phyloP scores from a whole-genome alignment of 2,888 invertebrate genomes.

The Cantharis lateralis region DNA sequence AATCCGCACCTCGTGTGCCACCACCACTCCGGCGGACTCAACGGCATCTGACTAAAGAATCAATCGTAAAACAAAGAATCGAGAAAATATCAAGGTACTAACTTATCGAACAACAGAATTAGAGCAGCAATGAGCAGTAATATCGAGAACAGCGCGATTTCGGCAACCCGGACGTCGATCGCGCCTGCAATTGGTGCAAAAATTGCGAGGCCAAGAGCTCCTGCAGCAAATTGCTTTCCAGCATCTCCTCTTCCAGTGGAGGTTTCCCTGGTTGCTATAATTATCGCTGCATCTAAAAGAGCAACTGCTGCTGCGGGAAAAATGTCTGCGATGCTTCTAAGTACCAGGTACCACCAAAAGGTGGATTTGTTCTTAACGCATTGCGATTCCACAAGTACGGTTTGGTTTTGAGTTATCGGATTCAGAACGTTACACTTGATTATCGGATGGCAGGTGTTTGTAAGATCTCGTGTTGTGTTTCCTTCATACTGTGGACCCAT shows the following conservation, averaged over 20 bases:
- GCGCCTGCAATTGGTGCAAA: constrained; percentile 65
- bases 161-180: constrained; percentile 58
- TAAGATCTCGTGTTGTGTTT: constrained; percentile 47
- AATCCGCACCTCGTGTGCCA: constrained; percentile 82
- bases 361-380: constrained; percentile 71
- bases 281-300: constrained; percentile 73
- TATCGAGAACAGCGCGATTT: constrained; percentile 59
- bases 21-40: constrained; percentile 86
- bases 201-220: constrained; percentile 73
- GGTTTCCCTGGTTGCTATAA: constrained; percentile 82
- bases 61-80: not conserved
- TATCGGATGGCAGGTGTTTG: constrained; percentile 64
- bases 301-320: constrained; percentile 76
- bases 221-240: constrained; percentile 77
- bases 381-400: constrained; percentile 70
- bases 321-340: constrained; percentile 74
- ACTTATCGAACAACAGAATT: constrained; percentile 63
- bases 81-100: constrained; percentile 40
- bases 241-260: constrained; percentile 80
- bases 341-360: constrained; percentile 71
- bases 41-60: constrained; percentile 67
- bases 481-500: constrained; percentile 60
- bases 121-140: constrained; percentile 68
- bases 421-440: constrained; percentile 73
- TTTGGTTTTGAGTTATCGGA: constrained; percentile 67